Percentiles rank a stretch among this genome's conserved stretches.
Evolutionary conservation across 2,113 vertebrate genomes (phyloP).

Genomic region (Labeo rohita): DNA sequence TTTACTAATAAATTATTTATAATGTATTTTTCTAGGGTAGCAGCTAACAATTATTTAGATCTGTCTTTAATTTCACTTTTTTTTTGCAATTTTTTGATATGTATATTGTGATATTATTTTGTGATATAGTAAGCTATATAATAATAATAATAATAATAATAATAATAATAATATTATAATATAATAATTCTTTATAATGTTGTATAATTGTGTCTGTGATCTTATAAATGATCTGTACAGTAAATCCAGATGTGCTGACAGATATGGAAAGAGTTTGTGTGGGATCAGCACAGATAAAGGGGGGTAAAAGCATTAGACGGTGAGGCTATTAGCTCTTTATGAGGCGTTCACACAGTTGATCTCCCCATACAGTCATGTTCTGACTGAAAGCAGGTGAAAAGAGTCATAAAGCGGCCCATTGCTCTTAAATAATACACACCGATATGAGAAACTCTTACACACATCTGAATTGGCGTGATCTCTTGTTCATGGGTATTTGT

Average conservation of each 20-base stretch:
- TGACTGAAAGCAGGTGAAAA: not conserved
- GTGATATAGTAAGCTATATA: no score
- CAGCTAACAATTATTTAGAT: no score
- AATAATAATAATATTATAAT: no score
- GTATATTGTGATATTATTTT: no score
- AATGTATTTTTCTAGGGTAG: not conserved
- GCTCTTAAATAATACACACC: conserved; percentile 13
- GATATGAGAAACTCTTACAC: not conserved
- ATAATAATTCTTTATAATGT: not conserved
- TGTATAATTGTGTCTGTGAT: no score
- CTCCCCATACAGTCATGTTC: not conserved
- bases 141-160: no score
- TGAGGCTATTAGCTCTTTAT: not conserved
- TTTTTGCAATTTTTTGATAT: no score
- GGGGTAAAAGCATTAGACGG: not conserved
- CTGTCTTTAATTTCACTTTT: no score
- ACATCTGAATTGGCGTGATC: not conserved
- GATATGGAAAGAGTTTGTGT: not conserved
- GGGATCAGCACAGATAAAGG: not conserved
- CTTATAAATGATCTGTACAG: not conserved
- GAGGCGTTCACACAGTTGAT: not conserved
- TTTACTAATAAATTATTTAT: not conserved
- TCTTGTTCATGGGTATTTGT: not conserved
- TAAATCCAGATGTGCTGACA: not conserved
- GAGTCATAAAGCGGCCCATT: not conserved